Evolutionary conservation across 2,113 vertebrate species (phyloP).

Genomic region (Trachemys scripta): DNA sequence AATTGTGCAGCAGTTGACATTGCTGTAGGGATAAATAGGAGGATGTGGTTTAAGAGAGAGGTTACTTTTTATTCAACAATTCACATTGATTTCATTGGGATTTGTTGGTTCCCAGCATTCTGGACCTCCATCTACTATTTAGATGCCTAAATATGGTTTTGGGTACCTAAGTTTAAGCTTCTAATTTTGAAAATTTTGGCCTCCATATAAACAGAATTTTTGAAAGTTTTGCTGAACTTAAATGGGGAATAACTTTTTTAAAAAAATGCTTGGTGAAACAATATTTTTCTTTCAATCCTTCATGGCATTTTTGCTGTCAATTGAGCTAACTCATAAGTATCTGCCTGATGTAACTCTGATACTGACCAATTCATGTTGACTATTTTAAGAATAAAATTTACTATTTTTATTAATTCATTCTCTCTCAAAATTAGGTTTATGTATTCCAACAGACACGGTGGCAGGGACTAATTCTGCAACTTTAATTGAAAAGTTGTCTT

Average conservation of each 20-base stretch:
- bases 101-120: background rate
- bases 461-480: fast-evolving
- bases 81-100: background rate
- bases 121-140: background rate
- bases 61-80: background rate
- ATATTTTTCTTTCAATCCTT: background rate
- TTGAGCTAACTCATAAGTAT: background rate
- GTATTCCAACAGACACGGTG: background rate
- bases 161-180: background rate
- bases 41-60: background rate
- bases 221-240: background rate
- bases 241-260: background rate
- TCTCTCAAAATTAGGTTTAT: background rate
- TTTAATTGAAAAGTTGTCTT: background rate
- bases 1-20: background rate
- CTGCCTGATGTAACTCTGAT: background rate
- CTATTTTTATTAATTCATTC: background rate
- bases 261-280: background rate
- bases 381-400: background rate
- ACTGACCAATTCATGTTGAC: background rate
- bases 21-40: background rate
- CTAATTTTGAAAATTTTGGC: background rate
- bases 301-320: background rate
- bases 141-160: background rate
- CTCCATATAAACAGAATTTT: background rate